Evolutionary conservation across 1,140 invertebrate species (phyloP).

Genomic region (Tribolium castaneum): DNA sequence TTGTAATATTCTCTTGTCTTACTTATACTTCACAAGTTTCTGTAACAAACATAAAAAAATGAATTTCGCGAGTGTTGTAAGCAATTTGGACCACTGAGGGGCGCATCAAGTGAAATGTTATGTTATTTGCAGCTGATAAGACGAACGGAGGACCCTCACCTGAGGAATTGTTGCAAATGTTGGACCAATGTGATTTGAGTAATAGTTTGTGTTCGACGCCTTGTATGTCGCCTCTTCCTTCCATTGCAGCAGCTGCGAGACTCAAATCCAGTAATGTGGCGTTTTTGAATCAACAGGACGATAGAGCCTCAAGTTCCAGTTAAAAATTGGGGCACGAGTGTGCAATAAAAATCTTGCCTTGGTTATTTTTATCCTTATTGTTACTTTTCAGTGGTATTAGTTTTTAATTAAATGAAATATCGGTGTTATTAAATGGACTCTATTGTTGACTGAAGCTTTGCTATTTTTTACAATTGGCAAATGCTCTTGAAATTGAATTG

Average conservation of each 20-base stretch:
- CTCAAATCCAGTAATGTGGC: conserved; percentile 81
- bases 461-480: background rate
- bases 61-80: too few relatives aligned
- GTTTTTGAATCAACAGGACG: conserved; percentile 75
- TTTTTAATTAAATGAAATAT: too few relatives aligned
- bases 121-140: conserved; percentile 61
- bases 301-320: conserved; percentile 54
- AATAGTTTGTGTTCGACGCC: conserved; percentile 86
- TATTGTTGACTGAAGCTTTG: background rate
- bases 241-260: conserved; percentile 70
- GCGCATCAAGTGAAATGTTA: background rate
- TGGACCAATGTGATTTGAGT: conserved; percentile 94
- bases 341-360: background rate
- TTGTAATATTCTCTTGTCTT: too few relatives aligned
- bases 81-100: too few relatives aligned
- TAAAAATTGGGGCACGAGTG: background rate
- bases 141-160: conserved; percentile 87
- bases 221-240: conserved; percentile 85
- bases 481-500: conserved; percentile 9
- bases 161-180: conserved; percentile 86
- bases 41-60: too few relatives aligned
- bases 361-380: background rate
- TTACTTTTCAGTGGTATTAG: background rate
- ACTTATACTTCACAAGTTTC: too few relatives aligned
- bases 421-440: background rate